A percentile compares a stretch with the other conserved stretches of the same genome.
phyloP scores from a whole-genome alignment of 2,113 vertebrate species.

The Tilapia sparmanii region DNA sequence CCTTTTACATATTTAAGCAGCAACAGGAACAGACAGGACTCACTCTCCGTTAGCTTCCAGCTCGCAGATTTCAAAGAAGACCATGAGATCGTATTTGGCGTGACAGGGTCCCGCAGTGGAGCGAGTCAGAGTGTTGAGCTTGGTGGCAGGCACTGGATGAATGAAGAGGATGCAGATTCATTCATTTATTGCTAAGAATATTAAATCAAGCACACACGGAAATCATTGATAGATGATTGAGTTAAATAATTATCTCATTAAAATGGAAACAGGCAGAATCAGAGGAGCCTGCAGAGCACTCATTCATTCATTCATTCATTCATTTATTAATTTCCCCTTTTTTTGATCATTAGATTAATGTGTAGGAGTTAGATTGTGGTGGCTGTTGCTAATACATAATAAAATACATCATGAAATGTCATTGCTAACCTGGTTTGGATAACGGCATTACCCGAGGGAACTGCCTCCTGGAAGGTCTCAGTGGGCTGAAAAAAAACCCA shows the following conservation, averaged over 20 bases:
- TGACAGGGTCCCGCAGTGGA: slow-evolving; percentile 87
- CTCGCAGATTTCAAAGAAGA: slow-evolving; percentile 98
- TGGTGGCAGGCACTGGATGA: slow-evolving; percentile 88
- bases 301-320: background rate
- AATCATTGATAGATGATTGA: background rate
- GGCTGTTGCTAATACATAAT: background rate
- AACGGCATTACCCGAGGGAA: slow-evolving; percentile 94
- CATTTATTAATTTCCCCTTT: background rate
- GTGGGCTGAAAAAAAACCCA: slow-evolving; percentile 67
- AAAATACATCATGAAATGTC: background rate
- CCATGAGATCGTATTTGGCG: slow-evolving; percentile 95
- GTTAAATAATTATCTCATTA: background rate
- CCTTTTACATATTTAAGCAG: background rate
- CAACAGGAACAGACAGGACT: slow-evolving; percentile 55
- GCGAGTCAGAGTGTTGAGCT: slow-evolving; percentile 87
- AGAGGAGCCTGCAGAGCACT: background rate
- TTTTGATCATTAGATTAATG: background rate
- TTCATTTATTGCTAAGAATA: background rate
- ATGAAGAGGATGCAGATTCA: background rate
- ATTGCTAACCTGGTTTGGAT: slow-evolving; percentile 89
- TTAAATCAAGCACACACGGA: background rate
- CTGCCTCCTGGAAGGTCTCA: slow-evolving; percentile 90
- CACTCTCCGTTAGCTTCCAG: slow-evolving; percentile 97
- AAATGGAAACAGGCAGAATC: background rate
- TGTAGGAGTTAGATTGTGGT: background rate